Evolutionary conservation across 2,113 vertebrate species (phyloP).

Genomic region (Pogonocichla stellata): DNA sequence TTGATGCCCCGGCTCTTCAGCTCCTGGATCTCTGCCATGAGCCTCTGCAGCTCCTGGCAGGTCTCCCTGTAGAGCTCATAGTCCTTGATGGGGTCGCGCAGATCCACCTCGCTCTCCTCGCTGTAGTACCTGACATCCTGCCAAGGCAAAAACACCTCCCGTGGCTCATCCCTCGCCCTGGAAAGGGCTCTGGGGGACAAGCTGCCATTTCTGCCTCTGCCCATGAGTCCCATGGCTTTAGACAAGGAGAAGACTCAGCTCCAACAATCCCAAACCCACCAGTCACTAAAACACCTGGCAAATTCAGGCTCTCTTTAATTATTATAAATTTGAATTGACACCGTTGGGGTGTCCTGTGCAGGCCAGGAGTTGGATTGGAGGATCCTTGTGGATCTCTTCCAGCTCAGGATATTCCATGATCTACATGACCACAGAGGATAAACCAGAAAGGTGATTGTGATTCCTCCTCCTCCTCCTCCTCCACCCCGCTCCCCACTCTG

Average conservation of each 20-base stretch:
- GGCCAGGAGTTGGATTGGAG: not conserved
- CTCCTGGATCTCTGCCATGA: slow-evolving; percentile 96
- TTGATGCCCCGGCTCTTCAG: slow-evolving; percentile 89
- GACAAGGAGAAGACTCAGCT: accelerated
- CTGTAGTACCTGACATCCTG: slow-evolving; percentile 89
- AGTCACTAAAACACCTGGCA: not conserved
- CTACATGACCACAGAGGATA: not conserved
- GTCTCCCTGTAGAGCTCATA: slow-evolving; percentile 89
- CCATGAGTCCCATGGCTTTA: accelerated
- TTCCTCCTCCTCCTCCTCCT: not conserved
- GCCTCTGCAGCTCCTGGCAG: slow-evolving; percentile 85
- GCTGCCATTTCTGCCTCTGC: accelerated
- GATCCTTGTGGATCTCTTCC: not conserved
- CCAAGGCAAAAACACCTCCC: not conserved
- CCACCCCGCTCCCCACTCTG: accelerated
- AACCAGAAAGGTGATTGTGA: not conserved
- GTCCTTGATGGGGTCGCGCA: slow-evolving; percentile 87
- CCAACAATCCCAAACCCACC: not conserved
- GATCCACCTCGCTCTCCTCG: slow-evolving; percentile 91
- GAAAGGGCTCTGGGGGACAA: not conserved
- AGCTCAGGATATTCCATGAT: not conserved
- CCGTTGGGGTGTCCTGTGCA: not conserved
- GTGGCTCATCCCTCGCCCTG: accelerated
- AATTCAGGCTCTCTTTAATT: not conserved
- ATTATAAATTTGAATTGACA: accelerated